Conservation (phyloP, 2,888 invertebrate species). For the Zaprionus obscuricornis region DNA sequence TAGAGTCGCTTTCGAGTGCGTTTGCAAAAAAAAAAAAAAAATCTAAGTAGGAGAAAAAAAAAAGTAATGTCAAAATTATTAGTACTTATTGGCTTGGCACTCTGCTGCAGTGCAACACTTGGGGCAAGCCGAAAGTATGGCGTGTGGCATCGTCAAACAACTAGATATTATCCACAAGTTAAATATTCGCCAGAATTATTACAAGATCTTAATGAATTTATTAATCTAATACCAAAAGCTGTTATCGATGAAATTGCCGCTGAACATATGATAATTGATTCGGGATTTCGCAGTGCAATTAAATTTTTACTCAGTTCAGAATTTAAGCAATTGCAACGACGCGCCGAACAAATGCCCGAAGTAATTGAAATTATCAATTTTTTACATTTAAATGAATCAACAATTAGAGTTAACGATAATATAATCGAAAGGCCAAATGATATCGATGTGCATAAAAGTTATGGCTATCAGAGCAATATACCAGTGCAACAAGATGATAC, state of each 20-base stretch:
- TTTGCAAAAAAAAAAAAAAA: neutral
- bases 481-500: constrained; percentile 14
- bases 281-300: constrained; percentile 69
- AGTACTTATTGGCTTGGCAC: constrained; percentile 3
- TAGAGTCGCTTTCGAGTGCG: constrained; percentile 3
- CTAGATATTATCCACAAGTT: constrained; percentile 1
- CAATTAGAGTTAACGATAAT: no score
- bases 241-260: constrained; percentile 68
- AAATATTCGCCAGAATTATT: constrained; percentile 72
- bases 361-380: constrained; percentile 69
- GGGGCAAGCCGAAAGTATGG: constrained; percentile 2
- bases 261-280: constrained; percentile 69
- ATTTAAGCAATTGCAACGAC: constrained; percentile 59
- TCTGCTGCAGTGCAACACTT: constrained; percentile 22
- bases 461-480: constrained; percentile 14
- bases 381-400: constrained; percentile 73
- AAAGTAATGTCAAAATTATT: constrained; percentile 21
- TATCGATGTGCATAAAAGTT: neutral
- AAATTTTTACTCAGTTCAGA: constrained; percentile 65
- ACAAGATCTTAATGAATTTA: constrained; percentile 68
- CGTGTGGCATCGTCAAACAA: constrained; percentile 19
- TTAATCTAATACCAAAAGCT: constrained; percentile 60
- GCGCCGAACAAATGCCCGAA: constrained; percentile 69
- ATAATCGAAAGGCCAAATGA: neutral
- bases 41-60: no score